Percentiles rank a stretch among this genome's conserved stretches.
phyloP scores from a whole-genome alignment of 1,140 invertebrate genomes.

The Parapsyche elsis region DNA sequence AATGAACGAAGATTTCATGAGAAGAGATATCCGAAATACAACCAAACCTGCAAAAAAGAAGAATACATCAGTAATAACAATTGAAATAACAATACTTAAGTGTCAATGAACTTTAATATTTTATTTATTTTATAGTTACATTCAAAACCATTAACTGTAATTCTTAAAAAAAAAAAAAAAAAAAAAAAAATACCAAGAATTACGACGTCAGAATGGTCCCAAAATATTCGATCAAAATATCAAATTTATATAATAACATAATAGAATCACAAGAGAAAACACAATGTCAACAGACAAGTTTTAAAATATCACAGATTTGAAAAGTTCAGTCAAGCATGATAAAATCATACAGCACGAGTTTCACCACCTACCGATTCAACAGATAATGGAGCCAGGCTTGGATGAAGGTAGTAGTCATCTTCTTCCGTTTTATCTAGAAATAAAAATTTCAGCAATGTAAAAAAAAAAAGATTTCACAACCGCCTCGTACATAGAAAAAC shows the following conservation, averaged over 20 bases:
- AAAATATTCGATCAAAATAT: neutral
- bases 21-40: conserved; percentile 45
- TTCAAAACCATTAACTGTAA: neutral
- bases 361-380: conserved; percentile 70
- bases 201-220: conserved; percentile 1
- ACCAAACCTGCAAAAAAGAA: conserved; percentile 52
- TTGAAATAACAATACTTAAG: conserved; percentile 48
- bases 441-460: neutral
- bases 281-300: conserved; percentile 29
- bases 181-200: conserved; percentile 14
- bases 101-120: conserved; percentile 19
- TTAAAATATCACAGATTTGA: conserved; percentile 41
- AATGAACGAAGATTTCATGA: conserved; percentile 46
- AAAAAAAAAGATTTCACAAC: neutral
- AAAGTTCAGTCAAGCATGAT: conserved; percentile 33
- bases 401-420: conserved; percentile 83
- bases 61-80: conserved; percentile 53
- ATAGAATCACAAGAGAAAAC: conserved; percentile 36
- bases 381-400: conserved; percentile 71
- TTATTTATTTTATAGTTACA: conserved; percentile 40
- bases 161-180: too few relatives aligned
- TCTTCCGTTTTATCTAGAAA: conserved; percentile 66
- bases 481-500: neutral
- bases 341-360: conserved; percentile 37
- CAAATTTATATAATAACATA: conserved; percentile 19